phyloP scores from a whole-genome alignment of 2,888 invertebrate species.

The Machimus rusticus region DNA sequence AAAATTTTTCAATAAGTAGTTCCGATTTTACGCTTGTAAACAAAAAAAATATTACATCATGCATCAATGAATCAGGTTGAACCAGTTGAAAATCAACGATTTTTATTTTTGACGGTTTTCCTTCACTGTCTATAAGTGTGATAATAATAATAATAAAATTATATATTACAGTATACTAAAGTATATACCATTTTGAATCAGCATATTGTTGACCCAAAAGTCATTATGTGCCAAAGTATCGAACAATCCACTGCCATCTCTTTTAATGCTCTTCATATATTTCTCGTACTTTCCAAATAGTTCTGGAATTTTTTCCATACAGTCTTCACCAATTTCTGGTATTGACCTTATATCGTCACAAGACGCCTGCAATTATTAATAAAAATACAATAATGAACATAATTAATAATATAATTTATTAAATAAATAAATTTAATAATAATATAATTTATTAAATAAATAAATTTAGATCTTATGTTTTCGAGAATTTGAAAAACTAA shows the following conservation, averaged over 20 bases:
- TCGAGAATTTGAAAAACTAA: too few relatives aligned
- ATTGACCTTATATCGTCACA: constrained; percentile 44
- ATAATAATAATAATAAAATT: background rate
- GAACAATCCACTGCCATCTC: constrained; percentile 62
- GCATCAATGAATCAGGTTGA: constrained; percentile 64
- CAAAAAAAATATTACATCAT: constrained; percentile 68
- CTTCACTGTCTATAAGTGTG: constrained; percentile 52
- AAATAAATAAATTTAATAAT: background rate
- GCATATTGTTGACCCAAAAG: constrained; percentile 70
- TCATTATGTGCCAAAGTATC: constrained; percentile 67
- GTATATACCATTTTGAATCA: constrained; percentile 63
- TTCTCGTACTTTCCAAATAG: constrained; percentile 50
- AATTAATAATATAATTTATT: background rate
- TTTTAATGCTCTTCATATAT: constrained; percentile 50
- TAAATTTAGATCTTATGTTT: background rate
- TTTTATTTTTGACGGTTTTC: constrained; percentile 64
- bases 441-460: constrained; percentile 25
- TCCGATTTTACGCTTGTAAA: constrained; percentile 65
- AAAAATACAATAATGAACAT: background rate
- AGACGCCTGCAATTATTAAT: constrained; percentile 24
- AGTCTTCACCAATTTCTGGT: constrained; percentile 43
- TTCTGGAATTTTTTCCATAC: constrained; percentile 50
- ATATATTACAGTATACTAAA: background rate
- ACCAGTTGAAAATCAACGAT: constrained; percentile 70
- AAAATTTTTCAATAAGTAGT: constrained; percentile 62